Percentiles rank a stretch among this genome's conserved stretches.
Evolutionary conservation across 2,797 vertebrate genomes (phyloP).

Genomic region (Sebastolobus altivelis): DNA sequence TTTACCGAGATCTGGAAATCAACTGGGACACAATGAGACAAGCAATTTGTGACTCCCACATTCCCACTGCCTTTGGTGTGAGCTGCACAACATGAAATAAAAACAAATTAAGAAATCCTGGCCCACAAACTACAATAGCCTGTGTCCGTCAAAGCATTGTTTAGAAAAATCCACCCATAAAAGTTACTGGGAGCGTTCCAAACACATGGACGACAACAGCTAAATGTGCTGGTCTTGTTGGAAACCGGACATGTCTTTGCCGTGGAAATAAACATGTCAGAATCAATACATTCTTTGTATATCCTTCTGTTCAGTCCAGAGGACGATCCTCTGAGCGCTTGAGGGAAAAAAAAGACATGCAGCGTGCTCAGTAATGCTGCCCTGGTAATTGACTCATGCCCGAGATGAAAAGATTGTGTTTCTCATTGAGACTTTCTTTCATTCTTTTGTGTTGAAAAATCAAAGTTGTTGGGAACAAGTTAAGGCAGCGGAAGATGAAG

Average conservation of each 20-base stretch:
- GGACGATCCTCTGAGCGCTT: slow-evolving; percentile 67
- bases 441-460: slow-evolving; percentile 82
- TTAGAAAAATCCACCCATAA: slow-evolving; percentile 55
- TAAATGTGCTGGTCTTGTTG: slow-evolving; percentile 60
- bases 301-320: slow-evolving; percentile 65
- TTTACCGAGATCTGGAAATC: slow-evolving; percentile 8
- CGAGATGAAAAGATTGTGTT: slow-evolving; percentile 80
- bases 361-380: slow-evolving; percentile 63
- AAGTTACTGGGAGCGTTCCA: slow-evolving; percentile 68
- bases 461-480: slow-evolving; percentile 77
- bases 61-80: slow-evolving; percentile 23
- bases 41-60: slow-evolving; percentile 11
- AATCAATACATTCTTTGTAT: slow-evolving; percentile 69
- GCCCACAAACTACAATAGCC: slow-evolving; percentile 41
- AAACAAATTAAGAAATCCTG: slow-evolving; percentile 49
- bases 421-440: slow-evolving; percentile 71
- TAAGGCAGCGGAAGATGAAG: slow-evolving; percentile 72
- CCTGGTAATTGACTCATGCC: slow-evolving; percentile 79
- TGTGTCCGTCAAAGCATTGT: slow-evolving; percentile 51
- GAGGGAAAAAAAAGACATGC: slow-evolving; percentile 26
- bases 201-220: slow-evolving; percentile 73
- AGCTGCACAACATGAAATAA: slow-evolving; percentile 49
- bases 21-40: not conserved
- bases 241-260: slow-evolving; percentile 72
- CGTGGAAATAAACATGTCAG: slow-evolving; percentile 87